Percentiles rank a stretch among this genome's conserved stretches.
These are phyloP conservation scores for Archips crataeganus DNA, from an alignment of 2,888 invertebrate species.

Conservation along the genomic window DNA sequence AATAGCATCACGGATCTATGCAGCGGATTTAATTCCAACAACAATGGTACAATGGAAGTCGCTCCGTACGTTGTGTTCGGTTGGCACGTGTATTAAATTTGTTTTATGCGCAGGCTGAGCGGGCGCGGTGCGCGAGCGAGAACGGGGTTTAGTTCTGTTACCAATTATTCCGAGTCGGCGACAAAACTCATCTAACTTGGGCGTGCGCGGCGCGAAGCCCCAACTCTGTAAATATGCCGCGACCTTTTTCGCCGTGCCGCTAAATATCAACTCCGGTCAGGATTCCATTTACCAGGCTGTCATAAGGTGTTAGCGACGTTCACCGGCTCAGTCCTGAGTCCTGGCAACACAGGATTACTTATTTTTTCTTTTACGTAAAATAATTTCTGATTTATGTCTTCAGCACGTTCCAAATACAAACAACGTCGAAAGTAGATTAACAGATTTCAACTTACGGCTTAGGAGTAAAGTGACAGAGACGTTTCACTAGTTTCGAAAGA, in stretches of 20 bases:
- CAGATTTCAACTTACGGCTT: not conserved
- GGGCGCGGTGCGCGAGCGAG: constrained; percentile 10
- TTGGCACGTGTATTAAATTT: constrained; percentile 3
- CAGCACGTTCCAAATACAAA: not conserved
- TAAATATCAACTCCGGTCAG: constrained; percentile 37
- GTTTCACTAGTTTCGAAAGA: not conserved
- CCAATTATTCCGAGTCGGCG: constrained; percentile 41
- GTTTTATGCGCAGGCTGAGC: constrained; percentile 6
- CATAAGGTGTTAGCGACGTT: constrained; percentile 30
- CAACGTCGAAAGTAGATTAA: constrained; percentile 8
- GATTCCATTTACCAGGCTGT: constrained; percentile 35
- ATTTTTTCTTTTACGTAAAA: constrained; percentile 4
- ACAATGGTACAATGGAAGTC: not conserved
- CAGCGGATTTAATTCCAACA: constrained; percentile 3
- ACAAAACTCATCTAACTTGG: constrained; percentile 42
- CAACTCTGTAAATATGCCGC: constrained; percentile 37
- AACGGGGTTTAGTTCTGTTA: constrained; percentile 32
- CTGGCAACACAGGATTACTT: constrained; percentile 4
- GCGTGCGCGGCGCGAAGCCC: constrained; percentile 25
- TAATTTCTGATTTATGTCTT: constrained; percentile 21
- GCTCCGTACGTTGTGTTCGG: constrained; percentile 8
- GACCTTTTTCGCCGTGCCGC: constrained; percentile 29
- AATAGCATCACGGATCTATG: constrained; percentile 8
- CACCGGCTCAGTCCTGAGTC: constrained; percentile 8
- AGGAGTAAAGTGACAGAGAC: not conserved